These are phyloP conservation scores for Pantherophis alleghaniensis DNA, from an alignment of 2,797 vertebrate genomes.

Conservation along the genomic window DNA sequence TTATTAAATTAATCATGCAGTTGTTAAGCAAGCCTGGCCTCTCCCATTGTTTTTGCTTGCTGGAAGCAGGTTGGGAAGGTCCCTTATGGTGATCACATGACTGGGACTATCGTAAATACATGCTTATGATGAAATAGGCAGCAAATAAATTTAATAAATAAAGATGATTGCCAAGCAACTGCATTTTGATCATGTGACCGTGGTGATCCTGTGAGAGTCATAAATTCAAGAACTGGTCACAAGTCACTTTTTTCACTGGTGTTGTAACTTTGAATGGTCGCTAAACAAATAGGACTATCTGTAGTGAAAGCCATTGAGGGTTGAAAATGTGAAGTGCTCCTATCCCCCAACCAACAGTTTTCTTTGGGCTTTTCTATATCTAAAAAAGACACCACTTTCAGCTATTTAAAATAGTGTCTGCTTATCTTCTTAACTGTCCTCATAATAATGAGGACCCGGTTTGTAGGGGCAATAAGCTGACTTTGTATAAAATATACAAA, in stretches of 20 bases:
- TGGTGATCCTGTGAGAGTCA: background rate
- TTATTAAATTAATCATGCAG: background rate
- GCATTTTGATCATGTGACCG: background rate
- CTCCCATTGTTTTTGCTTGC: background rate
- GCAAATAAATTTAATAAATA: background rate
- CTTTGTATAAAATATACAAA: too few species aligned
- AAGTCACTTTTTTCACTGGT: background rate
- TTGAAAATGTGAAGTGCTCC: background rate
- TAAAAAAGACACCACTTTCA: background rate
- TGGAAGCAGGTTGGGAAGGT: background rate
- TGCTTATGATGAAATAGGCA: background rate
- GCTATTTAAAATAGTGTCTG: slow-evolving; percentile 11
- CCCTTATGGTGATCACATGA: background rate
- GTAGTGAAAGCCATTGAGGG: background rate
- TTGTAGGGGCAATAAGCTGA: too few species aligned
- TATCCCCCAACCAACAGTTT: background rate
- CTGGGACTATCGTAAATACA: background rate
- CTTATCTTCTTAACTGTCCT: slow-evolving; percentile 12
- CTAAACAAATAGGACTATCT: background rate
- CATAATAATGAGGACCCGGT: background rate
- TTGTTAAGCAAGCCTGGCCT: background rate
- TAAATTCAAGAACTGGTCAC: background rate
- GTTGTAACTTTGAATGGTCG: background rate
- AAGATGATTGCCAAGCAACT: background rate
- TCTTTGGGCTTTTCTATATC: background rate